Evolutionary conservation across 2,888 invertebrate genomes (phyloP), one percentile per base, ranked within the genome.

Genomic region (Caprella mutica): DNA sequence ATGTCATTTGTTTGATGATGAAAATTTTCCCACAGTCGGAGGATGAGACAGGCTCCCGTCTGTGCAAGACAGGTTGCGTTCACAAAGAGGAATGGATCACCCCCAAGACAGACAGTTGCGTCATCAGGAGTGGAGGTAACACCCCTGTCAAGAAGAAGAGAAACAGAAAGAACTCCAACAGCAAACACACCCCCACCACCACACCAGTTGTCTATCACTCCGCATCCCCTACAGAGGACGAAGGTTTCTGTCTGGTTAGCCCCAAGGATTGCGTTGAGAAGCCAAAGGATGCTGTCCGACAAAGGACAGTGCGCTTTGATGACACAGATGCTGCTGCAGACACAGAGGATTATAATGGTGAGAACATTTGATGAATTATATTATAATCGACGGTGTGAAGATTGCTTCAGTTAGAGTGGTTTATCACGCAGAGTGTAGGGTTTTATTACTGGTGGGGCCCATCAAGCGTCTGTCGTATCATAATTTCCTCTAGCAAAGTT

Each of bases 271-370:
- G 48, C 48, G 21, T 30, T 2, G 48, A 48, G 19, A 27, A 48
- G 30, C 29, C 19, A 21, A 48, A 48, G 6, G 48, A 48, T 2
- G 48, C 29, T 26, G 19, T 21, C 9, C 14, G 27, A 21, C 12
- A 23, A 6, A n/a, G n/a, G 12, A n/a, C 29, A n/a, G 48, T 48
- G n/a, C 24, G 48, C 29, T 48, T 48, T 14, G 30, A 48, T 21
- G 48, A 48, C 48, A 48, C 48, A 1, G 48, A 48, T 14, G 48
- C 29, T 48, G 48, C 29, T 48, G 48, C 30, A 5, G 48, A 48
- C 48, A 48, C 48, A 4, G 48, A 48, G 27, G 48, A 48, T 21
- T 48, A 48, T 24, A 48, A 48, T 14, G 48, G 29, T n/a, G n/a
- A n/a, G n/a, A n/a, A n/a, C n/a, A n/a, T n/a, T n/a, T n/a, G n/a